phyloP scores from a whole-genome alignment of 2,888 invertebrate species.

The Melinaea menophilus region DNA sequence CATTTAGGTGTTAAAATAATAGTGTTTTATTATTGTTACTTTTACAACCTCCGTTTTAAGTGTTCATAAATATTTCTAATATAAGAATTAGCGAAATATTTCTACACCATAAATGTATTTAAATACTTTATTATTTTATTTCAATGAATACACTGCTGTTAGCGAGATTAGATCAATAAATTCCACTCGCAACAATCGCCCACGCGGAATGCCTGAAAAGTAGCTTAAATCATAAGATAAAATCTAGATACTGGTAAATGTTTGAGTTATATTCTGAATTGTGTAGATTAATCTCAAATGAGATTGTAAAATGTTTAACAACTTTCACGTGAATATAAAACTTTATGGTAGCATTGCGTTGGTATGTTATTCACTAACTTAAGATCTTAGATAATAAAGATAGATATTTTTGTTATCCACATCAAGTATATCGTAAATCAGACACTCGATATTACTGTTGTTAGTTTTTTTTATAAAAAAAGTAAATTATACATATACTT shows the following conservation, averaged over 20 bases:
- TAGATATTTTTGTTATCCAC: background rate
- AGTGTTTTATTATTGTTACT: too few species aligned
- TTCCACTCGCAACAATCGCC: conserved; percentile 5
- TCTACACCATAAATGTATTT: background rate
- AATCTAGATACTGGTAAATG: conserved; percentile 1
- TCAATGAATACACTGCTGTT: conserved; percentile 2
- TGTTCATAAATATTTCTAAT: too few species aligned
- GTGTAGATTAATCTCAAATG: background rate
- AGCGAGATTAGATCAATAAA: conserved; percentile 6
- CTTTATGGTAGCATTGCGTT: background rate
- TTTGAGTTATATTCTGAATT: conserved; percentile 1
- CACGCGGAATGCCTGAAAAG: conserved; percentile 5
- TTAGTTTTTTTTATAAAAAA: too few species aligned
- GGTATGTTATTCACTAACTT: background rate
- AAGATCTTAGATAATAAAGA: background rate
- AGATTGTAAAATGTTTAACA: background rate
- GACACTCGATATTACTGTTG: too few species aligned
- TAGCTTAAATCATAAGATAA: conserved; percentile 6
- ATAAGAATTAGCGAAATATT: background rate
- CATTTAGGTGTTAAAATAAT: too few species aligned
- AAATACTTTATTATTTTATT: conserved; percentile 3
- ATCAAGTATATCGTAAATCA: too few species aligned
- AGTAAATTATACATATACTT: too few species aligned
- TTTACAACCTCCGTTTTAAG: too few species aligned
- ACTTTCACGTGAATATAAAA: background rate